Evolutionary conservation across 2,797 vertebrate species (phyloP), one percentile per base, ranked within the genome.

Genomic region (Poecilia gillii): DNA sequence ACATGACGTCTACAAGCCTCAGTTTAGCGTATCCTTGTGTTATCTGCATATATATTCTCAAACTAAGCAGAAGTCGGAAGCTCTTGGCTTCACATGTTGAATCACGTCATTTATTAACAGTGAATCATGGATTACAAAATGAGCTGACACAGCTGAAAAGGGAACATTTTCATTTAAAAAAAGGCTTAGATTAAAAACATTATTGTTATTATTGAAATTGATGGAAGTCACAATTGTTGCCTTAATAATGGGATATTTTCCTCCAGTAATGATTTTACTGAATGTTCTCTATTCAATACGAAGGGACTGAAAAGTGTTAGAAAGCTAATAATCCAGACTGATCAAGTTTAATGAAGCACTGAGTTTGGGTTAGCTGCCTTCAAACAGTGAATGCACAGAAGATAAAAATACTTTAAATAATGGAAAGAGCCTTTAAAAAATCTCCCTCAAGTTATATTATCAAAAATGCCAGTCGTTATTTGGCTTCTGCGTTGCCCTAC

Each of bases 1-100:
- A 85, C 95, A 97, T 36, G 96, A 97, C 18, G 90, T 96, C 66
- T 97, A 97, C 88, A 96, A 96, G 83, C 96, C 96, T 33, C 94
- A 95, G 18, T 97, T 95, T 86, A 96, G 93, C 23, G 95, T 97
- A 97, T 97, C 96, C 94, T 80, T 79, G 23, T 3, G 0, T 43
- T 46, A 0, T 75, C 39, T 70, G 12, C 49, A 7, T 66, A 43
- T 57, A 12, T 46, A 31, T 31, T 57, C 2, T 39, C 16, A 5
- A 46, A 20, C 33, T 66, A 64, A 64, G 25, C 75, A 72, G 64
- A 86, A 79, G 72, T 80, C 5, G 18, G 41, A 83, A 45, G 2
- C 8, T 3, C 0, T 49, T 3, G 13, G 16, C 16, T 59, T 76
- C 73, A 62, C 28, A 13, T 64, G 57, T 59, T 79, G 4, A 77